Evolutionary conservation across 2,113 vertebrate species (phyloP), one percentile per base, ranked within the genome.

Genomic region (Bucco capensis): DNA sequence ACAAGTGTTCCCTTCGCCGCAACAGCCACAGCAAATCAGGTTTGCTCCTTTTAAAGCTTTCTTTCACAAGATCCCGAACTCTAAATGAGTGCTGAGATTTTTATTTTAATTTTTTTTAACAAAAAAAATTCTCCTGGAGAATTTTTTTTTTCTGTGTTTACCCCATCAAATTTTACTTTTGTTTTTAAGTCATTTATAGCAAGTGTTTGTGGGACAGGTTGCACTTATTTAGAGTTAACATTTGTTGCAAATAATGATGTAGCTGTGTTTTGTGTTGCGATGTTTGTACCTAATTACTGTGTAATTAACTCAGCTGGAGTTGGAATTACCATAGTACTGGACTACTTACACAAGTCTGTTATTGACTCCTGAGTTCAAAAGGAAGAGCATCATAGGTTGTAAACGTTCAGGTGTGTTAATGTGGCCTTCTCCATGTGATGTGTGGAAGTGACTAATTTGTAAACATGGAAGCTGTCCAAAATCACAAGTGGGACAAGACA

Each of bases 11-110:
- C 99, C 99, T 99, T 99, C 99, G 99, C 99, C 98, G 98, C 98
- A 98, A 97, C 98, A 98, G 98, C 99, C 98, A 98, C 99, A 99
- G 99, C 99, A 98, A 99, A 99, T 99, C 99, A 99, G 99, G 99
- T 99, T 99, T 99, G 99, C 99, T 99, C 98, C 98, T 99, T 99
- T 99, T 99, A 99, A 99, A 99, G 99, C 99, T 99, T 99, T 99
- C 98, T 99, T 98, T 99, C 99, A 99, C 98, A 97, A 97, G 98
- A 98, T 98, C 99, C 98, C 98, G 94, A 99, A 99, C 98, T 99
- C 98, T 98, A 98, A 99, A 99, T 98, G 98, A 99, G 98, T 98
- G 94, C 98, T 98, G 97, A 98, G 97, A 97, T 96, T 96, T 96
- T 96, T 80, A 42, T 93, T 96, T 93, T 47, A n/a, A 62, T 87